Evolutionary conservation across 1,140 invertebrate species (phyloP), one percentile per base, ranked within the genome.

Genomic region (Macrostomum lignano): DNA sequence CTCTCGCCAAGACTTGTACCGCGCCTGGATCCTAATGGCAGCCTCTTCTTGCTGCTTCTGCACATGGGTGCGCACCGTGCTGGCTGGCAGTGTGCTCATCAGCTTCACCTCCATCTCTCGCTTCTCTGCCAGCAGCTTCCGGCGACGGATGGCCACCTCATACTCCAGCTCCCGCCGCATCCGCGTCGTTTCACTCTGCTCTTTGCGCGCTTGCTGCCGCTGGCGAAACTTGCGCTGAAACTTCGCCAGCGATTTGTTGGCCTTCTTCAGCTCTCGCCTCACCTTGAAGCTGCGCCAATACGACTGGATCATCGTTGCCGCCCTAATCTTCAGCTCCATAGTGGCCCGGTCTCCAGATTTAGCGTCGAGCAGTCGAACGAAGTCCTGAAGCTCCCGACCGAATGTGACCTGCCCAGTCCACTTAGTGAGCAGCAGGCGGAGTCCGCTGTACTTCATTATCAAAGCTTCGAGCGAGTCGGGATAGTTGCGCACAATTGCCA

Each of bases 161-260:
- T 46, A 38, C 11, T 45, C 36, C n/a, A 51, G 38, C 32, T 49
- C 49, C 26, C 42, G 37, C 32, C 47, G 37, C 11, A 38, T 33
- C 23, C 42, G 36, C 4, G 38, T n/a, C n/a, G n/a, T n/a, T n/a
- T n/a, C n/a, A n/a, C n/a, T 36, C 21, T 45, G 37, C 23, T 44
- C 35, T 36, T 42, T 43, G 24, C 28, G 38, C 36, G 29, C 24
- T 31, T 36, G 39, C 31, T 43, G 37, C 17, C 38, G 37, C 31
- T 39, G 51, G 50, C 50, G 47, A 39, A 45, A 54, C 3, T 40
- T 42, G 34, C 44, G 46, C 26, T 55, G 52, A 35, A 55, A 48
- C 34, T 47, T 51, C 4, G 44, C 40, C 24, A 55, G 46, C 11
- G 45, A 42, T 35, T 40, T 43, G 31, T 52, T 42, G 11, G 49